These are phyloP conservation scores for Brenthis hecate DNA, from an alignment of 2,888 invertebrate genomes.

Conservation along the genomic window DNA sequence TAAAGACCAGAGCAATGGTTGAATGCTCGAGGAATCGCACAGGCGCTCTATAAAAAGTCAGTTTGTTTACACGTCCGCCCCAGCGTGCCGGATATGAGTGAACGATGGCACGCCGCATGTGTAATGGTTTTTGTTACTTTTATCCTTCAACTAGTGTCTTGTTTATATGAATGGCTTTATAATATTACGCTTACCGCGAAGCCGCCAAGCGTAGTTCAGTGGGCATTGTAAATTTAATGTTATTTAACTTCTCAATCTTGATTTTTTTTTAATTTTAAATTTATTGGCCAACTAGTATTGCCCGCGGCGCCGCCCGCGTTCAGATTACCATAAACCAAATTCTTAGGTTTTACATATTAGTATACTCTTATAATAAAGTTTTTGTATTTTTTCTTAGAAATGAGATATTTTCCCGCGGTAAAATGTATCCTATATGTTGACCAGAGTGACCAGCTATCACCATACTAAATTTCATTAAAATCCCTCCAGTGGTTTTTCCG, in stretches of 20 bases:
- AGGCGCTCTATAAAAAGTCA: conserved; percentile 75
- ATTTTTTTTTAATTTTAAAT: too few relatives aligned
- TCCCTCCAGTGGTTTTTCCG: too few relatives aligned
- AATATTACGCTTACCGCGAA: conserved; percentile 10
- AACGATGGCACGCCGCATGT: conserved; percentile 50
- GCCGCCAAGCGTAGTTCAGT: conserved; percentile 9
- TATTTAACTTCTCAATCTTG: not conserved
- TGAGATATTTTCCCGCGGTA: too few relatives aligned
- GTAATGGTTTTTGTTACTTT: conserved; percentile 60
- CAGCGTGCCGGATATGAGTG: conserved; percentile 61
- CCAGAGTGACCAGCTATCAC: too few relatives aligned
- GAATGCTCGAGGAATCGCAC: conserved; percentile 61
- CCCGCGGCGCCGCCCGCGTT: too few relatives aligned
- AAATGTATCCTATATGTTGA: too few relatives aligned
- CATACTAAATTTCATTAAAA: too few relatives aligned
- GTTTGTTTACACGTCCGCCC: conserved; percentile 69
- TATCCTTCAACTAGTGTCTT: conserved; percentile 44
- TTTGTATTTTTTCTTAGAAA: too few relatives aligned
- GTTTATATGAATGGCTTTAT: conserved; percentile 17
- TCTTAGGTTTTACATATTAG: too few relatives aligned
- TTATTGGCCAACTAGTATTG: too few relatives aligned
- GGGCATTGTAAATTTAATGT: conserved; percentile 19
- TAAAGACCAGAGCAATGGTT: conserved; percentile 36
- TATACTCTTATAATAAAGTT: too few relatives aligned
- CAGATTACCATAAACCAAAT: too few relatives aligned